Base-by-base conservation (phyloP, 2,888 invertebrate species). In the Agonopterix subpropinquella region DNA sequence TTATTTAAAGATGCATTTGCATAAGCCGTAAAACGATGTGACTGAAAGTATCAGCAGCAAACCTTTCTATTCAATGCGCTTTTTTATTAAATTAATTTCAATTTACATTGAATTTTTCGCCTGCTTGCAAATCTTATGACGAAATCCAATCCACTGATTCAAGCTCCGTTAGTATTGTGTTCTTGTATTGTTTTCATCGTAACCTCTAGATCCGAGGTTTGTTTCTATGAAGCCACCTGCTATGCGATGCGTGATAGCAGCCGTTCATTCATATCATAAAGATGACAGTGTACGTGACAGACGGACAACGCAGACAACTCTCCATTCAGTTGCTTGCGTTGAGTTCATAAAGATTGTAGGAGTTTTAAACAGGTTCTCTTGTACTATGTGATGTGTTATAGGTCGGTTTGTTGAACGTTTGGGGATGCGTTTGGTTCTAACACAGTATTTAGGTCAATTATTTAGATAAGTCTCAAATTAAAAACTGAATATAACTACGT, bases 1-100 rank as follows among this genome's bases (percentile, higher is more conserved):
- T 80, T 82, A 84, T 85, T 82, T 84, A 79, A 73, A 80, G 71
- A 66, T 56, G 59, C 73, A 83, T 86, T 85, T 77, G 79, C 84
- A 85, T 86, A 80, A 61, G 62, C 77, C 70, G 77, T 77, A 78
- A 80, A 84, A 83, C 78, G 77, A 67, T 70, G 72, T 68, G 58
- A 67, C 71, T 71, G 77, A 80, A 80, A 82, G 78, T 75, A 39
- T 9, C 39, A n/a, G 9, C n/a, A n/a, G 39, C 8, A 28, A 28
- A 28, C 0, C 0, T 28, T 28, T 28, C 7, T 28, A 28, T 28
- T 28, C 28, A 28, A 28, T 28, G 1, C 7, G 28, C 28, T 28
- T 28, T 18, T 28, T 28, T 7, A 28, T 28, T 28, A 28, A 28
- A 28, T 28, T 28, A 28, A 7, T 28, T 28, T 7, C 28, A 28